Conservation (phyloP, 2,113 vertebrate genomes). For the Cyprinodon brontotheroides region DNA sequence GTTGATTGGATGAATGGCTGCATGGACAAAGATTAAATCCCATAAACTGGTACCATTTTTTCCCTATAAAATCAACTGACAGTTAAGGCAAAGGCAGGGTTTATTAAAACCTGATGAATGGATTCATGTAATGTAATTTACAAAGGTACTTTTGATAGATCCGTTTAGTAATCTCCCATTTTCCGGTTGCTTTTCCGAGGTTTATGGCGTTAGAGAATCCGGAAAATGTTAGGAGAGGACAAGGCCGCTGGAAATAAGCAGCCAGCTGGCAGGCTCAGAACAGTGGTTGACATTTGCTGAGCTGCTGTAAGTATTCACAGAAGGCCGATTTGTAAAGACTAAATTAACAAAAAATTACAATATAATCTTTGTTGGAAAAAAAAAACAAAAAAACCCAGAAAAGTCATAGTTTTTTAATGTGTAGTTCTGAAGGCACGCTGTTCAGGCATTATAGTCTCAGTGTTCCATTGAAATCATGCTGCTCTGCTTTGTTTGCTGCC, state of each 20-base stretch:
- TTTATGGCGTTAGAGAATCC: background rate
- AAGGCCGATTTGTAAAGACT: background rate
- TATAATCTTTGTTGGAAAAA: background rate
- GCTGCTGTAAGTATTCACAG: background rate
- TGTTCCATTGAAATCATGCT: constrained; percentile 54
- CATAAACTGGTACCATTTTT: background rate
- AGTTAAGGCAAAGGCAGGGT: background rate
- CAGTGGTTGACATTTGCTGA: background rate
- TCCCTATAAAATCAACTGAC: background rate
- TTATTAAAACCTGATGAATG: constrained; percentile 1
- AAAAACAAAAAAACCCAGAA: background rate
- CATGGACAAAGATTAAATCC: constrained; percentile 16
- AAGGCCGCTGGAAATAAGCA: constrained; percentile 7
- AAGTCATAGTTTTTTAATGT: background rate
- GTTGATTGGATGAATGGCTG: constrained; percentile 6
- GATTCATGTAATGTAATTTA: too few relatives aligned
- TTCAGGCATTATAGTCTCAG: constrained; percentile 10
- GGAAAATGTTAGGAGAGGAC: constrained; percentile 1
- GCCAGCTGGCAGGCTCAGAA: background rate
- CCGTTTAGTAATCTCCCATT: background rate
- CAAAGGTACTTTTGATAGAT: background rate
- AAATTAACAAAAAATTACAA: background rate
- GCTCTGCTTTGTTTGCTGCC: constrained; percentile 42
- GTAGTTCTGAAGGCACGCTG: background rate
- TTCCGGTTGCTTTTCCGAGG: background rate